Conservation (phyloP, 2,113 vertebrate species). For the Puntigrus tetrazona region DNA sequence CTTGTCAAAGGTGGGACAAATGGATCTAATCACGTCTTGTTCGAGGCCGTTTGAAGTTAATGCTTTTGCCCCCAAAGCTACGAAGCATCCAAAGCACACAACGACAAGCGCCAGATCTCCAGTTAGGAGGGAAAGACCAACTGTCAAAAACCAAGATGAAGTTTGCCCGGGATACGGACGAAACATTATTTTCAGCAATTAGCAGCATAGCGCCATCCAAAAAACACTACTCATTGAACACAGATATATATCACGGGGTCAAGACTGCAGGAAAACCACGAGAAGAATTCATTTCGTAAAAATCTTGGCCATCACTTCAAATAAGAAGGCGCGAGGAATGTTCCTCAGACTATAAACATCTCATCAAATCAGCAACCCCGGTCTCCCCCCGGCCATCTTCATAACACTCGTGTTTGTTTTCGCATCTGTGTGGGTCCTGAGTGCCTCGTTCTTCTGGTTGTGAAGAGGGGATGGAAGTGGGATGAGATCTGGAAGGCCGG, state of each 20-base stretch:
- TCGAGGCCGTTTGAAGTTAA: not conserved
- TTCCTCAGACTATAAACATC: conserved; percentile 29
- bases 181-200: conserved; percentile 22
- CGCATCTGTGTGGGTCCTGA: conserved; percentile 21
- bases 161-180: conserved; percentile 2
- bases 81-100: conserved; percentile 14
- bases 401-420: conserved; percentile 49
- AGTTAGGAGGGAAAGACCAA: conserved; percentile 4
- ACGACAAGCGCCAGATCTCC: not conserved
- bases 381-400: not conserved
- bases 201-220: conserved; percentile 28
- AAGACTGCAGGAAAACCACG: conserved; percentile 11
- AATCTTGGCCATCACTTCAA: conserved; percentile 19
- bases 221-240: conserved; percentile 2
- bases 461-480: not conserved
- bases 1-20: conserved; percentile 17
- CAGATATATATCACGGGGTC: conserved; percentile 14
- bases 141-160: conserved; percentile 17
- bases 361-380: conserved; percentile 16
- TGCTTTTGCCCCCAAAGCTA: conserved; percentile 10
- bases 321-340: conserved; percentile 21
- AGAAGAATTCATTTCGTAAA: conserved; percentile 13
- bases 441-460: not conserved
- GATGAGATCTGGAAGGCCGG: not conserved
- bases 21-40: conserved; percentile 4